phyloP scores from a whole-genome alignment of 2,888 invertebrate species.

The Drosophila affinis region DNA sequence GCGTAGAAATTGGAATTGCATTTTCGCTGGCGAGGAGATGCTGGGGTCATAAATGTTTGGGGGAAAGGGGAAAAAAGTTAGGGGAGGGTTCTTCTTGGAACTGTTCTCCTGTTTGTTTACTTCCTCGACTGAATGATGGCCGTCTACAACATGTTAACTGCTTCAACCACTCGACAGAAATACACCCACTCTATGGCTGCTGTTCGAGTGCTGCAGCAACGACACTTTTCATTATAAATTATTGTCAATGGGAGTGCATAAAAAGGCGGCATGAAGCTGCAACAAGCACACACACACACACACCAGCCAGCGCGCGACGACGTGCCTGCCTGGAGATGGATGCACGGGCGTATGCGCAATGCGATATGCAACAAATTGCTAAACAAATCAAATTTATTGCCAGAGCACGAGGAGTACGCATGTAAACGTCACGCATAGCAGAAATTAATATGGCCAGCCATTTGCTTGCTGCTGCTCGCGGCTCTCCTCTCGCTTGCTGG shows the following conservation, averaged over 20 bases:
- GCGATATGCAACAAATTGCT: constrained; percentile 80
- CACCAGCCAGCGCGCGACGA: constrained; percentile 46
- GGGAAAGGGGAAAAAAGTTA: background rate
- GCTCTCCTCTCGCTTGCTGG: constrained; percentile 31
- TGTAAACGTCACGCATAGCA: constrained; percentile 65
- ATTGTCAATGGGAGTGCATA: constrained; percentile 74
- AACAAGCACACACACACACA: constrained; percentile 32
- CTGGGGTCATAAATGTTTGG: background rate
- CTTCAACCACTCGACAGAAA: constrained; percentile 19
- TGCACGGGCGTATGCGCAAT: constrained; percentile 78
- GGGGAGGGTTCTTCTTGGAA: too few species aligned
- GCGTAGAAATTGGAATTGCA: constrained; percentile 26
- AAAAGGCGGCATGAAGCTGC: constrained; percentile 65
- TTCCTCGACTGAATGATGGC: constrained; percentile 26
- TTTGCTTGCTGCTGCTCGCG: constrained; percentile 34
- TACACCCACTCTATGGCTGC: constrained; percentile 11
- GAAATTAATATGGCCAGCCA: constrained; percentile 69
- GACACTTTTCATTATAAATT: constrained; percentile 76
- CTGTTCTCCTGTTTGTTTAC: too few species aligned
- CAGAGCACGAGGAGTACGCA: constrained; percentile 58
- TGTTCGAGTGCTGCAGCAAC: constrained; percentile 15
- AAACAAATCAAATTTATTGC: constrained; percentile 79
- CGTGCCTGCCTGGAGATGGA: constrained; percentile 68
- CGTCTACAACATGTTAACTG: constrained; percentile 24
- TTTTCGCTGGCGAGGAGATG: background rate